Percentiles rank a stretch among this genome's conserved stretches.
Conservation (phyloP, 2,113 vertebrate genomes). For the Amblyopsis rosae region DNA sequence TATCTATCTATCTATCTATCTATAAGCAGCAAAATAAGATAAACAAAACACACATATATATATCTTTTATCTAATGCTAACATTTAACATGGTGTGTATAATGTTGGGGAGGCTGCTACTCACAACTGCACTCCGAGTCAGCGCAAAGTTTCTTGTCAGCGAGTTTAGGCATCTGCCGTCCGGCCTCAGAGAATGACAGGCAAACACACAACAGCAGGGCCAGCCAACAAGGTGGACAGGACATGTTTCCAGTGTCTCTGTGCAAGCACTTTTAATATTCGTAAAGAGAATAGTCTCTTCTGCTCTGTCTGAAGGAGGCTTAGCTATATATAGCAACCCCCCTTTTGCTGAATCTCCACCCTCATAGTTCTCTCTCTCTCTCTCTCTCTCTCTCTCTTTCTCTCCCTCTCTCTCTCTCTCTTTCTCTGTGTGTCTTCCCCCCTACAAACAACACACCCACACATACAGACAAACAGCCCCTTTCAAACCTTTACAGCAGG, state of each 20-base stretch:
- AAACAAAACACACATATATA: not conserved
- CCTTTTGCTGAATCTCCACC: not conserved
- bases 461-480: slow-evolving; percentile 44
- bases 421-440: slow-evolving; percentile 22
- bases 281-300: not conserved
- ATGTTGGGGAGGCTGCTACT: slow-evolving; percentile 49
- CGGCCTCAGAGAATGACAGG: slow-evolving; percentile 58
- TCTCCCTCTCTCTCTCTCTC: slow-evolving; percentile 3
- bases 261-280: not conserved
- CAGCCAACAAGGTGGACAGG: slow-evolving; percentile 33
- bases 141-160: slow-evolving; percentile 77
- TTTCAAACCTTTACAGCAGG: slow-evolving; percentile 55
- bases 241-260: slow-evolving; percentile 36
- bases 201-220: slow-evolving; percentile 57
- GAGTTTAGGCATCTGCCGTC: slow-evolving; percentile 77
- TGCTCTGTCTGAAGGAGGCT: slow-evolving; percentile 23
- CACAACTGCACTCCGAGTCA: slow-evolving; percentile 78
- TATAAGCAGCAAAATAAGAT: not conserved
- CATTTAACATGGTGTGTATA: not conserved
- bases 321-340: slow-evolving; percentile 7
- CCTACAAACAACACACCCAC: slow-evolving; percentile 25
- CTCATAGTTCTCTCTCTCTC: not conserved
- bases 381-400: slow-evolving; percentile 5
- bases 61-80: not conserved
- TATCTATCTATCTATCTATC: too few relatives aligned